Percentiles rank a stretch among this genome's conserved stretches.
These are phyloP conservation scores for Limnephilus lunatus DNA, from an alignment of 2,888 invertebrate species.

Conservation along the genomic window DNA sequence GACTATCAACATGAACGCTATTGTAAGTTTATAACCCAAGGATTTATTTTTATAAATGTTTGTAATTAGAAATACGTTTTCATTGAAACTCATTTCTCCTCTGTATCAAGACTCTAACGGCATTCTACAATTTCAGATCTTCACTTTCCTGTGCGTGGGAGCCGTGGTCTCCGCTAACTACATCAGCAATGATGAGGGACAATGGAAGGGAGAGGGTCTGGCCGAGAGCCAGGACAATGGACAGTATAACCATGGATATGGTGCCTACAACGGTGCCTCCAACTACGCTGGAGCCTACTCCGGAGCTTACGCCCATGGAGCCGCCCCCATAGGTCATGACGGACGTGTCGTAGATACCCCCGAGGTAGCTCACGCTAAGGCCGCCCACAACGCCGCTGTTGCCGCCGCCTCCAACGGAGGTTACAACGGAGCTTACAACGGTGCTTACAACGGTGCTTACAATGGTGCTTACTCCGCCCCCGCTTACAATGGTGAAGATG, in stretches of 20 bases:
- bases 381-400: constrained; percentile 68
- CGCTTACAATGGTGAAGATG: constrained; percentile 73
- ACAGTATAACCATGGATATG: constrained; percentile 45
- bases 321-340: constrained; percentile 36
- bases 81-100: no score
- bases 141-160: constrained; percentile 57
- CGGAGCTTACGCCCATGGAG: constrained; percentile 48
- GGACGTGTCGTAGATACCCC: constrained; percentile 63
- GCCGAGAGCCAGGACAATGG: constrained; percentile 63
- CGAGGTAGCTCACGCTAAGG: constrained; percentile 62
- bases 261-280: constrained; percentile 5
- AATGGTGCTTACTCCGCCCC: constrained; percentile 29
- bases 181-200: constrained; percentile 56
- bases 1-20: constrained; percentile 27
- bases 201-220: constrained; percentile 64
- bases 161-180: constrained; percentile 54
- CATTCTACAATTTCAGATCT: constrained; percentile 44
- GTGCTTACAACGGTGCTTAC: not conserved
- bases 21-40: not conserved
- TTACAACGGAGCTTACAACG: constrained; percentile 9
- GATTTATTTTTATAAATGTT: not conserved
- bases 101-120: no score
- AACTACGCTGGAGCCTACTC: constrained; percentile 41
- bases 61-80: no score
- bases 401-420: constrained; percentile 67